A percentile compares a stretch with the other conserved stretches of the same genome.
Evolutionary conservation across 2,888 invertebrate genomes (phyloP).

Genomic region (Lobophora halterata): DNA sequence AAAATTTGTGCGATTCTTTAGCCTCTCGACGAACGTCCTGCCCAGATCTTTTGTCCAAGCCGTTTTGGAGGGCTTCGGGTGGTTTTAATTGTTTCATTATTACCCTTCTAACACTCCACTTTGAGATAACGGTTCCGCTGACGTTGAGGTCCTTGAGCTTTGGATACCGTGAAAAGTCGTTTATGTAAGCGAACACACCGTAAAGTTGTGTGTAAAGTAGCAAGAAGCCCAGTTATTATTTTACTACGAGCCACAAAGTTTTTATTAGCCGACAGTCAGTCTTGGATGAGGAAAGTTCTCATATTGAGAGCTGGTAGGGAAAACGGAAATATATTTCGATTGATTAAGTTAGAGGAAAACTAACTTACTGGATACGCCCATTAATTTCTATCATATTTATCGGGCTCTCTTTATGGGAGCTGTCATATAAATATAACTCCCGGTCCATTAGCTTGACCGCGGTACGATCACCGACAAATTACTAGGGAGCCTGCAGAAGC

Average conservation of each 20-base stretch:
- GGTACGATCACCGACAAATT: slow-evolving; percentile 52
- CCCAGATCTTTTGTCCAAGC: slow-evolving; percentile 47
- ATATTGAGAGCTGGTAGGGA: slow-evolving; percentile 28
- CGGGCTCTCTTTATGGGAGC: slow-evolving; percentile 56
- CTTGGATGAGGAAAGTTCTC: slow-evolving; percentile 21
- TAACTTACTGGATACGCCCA: slow-evolving; percentile 48
- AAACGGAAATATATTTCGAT: slow-evolving; percentile 35
- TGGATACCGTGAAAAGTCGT: slow-evolving; percentile 16
- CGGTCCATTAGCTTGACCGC: slow-evolving; percentile 54
- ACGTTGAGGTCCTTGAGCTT: slow-evolving; percentile 36
- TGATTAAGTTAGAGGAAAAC: slow-evolving; percentile 42
- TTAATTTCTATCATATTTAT: slow-evolving; percentile 63
- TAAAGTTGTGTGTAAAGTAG: slow-evolving; percentile 24
- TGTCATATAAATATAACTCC: slow-evolving; percentile 69
- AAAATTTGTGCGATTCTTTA: slow-evolving; percentile 54
- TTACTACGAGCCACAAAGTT: slow-evolving; percentile 28
- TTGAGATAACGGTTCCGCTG: slow-evolving; percentile 39
- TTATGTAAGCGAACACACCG: slow-evolving; percentile 18
- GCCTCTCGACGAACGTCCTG: slow-evolving; percentile 46
- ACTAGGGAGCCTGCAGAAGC: slow-evolving; percentile 51
- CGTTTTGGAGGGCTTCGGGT: slow-evolving; percentile 49
- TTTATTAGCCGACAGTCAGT: slow-evolving; percentile 27
- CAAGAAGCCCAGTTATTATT: slow-evolving; percentile 20
- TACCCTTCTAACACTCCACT: slow-evolving; percentile 43
- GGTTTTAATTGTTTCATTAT: slow-evolving; percentile 54